Evolutionary conservation across 2,113 vertebrate species (phyloP), one percentile per base, ranked within the genome.

Genomic region (Probosciger aterrimus): DNA sequence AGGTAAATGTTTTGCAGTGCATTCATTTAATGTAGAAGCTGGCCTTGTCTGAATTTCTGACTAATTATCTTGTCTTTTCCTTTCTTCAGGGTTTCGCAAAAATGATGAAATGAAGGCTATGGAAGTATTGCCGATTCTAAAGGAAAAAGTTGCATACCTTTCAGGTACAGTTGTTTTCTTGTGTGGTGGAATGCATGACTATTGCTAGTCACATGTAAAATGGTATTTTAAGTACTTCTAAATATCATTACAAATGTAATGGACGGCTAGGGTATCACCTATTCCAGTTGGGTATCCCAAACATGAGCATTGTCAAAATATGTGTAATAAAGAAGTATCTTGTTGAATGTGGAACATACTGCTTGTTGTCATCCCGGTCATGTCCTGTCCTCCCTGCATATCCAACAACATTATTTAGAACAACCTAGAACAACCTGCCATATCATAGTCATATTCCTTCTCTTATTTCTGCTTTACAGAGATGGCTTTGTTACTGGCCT

Each of bases 71-170:
- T 87, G 25, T 96, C 47, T 39, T 68, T 94, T 95, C 4, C 62
- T 27, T 97, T 35, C 97, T 98, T 81, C 90, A 99, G 99, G 99
- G 94, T 99, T 99, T 97, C 99, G 99, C 96, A 99, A 99, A 98
- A 99, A 99, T 97, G 99, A 99, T 98, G 99, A 99, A 90, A 99
- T 99, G 98, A 99, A 99, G 97, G 99, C 99, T 86, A 98, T 99
- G 94, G 99, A 99, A 96, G 99, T 99, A 82, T 98, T 99, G 94
- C 99, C 99, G 89, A 99, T 99, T 97, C 98, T 99, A 97, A 99
- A 99, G 96, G 99, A 99, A 96, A 99, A 99, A 97, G 98, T 99
- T 75, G 99, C 99, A 70, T 99, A 99, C 93, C 98, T 99, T 96
- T 99, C 99, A 98, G 99, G 99, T 99, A 98, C 94, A 59, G 97